These are phyloP conservation scores for Ametastegia equiseti DNA, from an alignment of 2,888 invertebrate species.

Conservation along the genomic window DNA sequence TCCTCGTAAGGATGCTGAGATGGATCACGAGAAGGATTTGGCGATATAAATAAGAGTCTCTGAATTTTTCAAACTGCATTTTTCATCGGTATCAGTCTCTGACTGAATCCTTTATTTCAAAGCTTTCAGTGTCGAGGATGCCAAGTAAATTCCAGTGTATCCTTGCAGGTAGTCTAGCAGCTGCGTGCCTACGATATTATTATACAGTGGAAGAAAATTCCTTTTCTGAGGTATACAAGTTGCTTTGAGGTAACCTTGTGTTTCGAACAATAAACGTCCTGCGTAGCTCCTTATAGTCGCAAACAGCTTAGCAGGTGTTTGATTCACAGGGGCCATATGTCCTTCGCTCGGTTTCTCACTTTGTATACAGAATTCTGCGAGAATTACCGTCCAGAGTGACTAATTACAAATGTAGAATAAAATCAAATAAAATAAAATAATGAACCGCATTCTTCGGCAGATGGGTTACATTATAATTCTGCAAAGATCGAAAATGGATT, in stretches of 20 bases:
- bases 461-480: neutral
- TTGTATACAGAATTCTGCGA: neutral
- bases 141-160: neutral
- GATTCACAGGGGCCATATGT: neutral
- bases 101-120: neutral
- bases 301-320: neutral
- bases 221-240: neutral
- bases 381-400: neutral
- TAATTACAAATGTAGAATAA: too few relatives aligned
- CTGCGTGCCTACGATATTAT: slow-evolving; percentile 21
- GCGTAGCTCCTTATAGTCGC: neutral
- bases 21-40: too few relatives aligned
- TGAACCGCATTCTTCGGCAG: neutral
- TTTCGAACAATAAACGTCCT: neutral
- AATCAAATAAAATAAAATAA: too few relatives aligned
- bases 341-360: neutral
- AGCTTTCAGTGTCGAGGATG: neutral
- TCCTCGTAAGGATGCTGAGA: too few relatives aligned
- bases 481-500: neutral
- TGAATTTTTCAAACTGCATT: neutral
- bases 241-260: slow-evolving; percentile 16
- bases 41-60: too few relatives aligned
- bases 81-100: neutral
- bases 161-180: neutral
- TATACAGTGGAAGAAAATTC: slow-evolving; percentile 2